A percentile compares a stretch with the other conserved stretches of the same genome.
Evolutionary conservation across 2,797 vertebrate genomes (phyloP).

Genomic region (Erethizon dorsatum): DNA sequence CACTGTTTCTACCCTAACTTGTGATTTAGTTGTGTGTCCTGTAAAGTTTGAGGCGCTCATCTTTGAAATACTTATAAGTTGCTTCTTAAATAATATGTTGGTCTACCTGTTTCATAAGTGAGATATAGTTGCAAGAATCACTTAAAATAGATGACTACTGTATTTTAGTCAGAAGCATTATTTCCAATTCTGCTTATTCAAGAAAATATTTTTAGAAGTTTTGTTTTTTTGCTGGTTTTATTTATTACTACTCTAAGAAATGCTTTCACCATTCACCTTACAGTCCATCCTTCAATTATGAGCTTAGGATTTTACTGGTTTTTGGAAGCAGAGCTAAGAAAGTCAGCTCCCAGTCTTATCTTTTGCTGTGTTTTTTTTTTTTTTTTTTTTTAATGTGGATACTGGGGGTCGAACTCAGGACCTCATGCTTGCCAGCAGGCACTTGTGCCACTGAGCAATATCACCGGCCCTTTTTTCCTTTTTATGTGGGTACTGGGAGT

Average conservation of each 20-base stretch:
- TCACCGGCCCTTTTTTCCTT: too few relatives aligned
- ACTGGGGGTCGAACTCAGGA: too few relatives aligned
- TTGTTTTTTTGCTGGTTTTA: not conserved
- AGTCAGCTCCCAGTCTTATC: not conserved
- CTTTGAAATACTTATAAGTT: conserved; percentile 8
- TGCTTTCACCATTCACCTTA: conserved; percentile 17
- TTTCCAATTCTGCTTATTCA: conserved; percentile 48
- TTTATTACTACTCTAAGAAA: not conserved
- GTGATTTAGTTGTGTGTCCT: not conserved
- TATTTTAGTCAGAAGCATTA: conserved; percentile 33
- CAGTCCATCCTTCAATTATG: not conserved
- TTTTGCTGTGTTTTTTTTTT: not conserved
- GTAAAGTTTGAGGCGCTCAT: not conserved
- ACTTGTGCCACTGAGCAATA: too few relatives aligned
- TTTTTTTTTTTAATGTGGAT: too few relatives aligned
- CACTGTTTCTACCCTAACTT: not conserved
- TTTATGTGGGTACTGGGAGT: too few relatives aligned
- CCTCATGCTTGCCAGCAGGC: too few relatives aligned
- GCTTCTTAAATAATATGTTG: not conserved
- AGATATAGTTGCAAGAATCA: conserved; percentile 17
- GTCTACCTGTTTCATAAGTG: not conserved
- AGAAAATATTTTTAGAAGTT: conserved; percentile 11
- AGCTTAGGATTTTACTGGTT: conserved; percentile 57
- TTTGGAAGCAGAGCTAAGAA: conserved; percentile 45
- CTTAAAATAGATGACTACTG: conserved; percentile 45